Evolutionary conservation across 2,888 invertebrate genomes (phyloP).

Genomic region (Limnephilus lunatus): DNA sequence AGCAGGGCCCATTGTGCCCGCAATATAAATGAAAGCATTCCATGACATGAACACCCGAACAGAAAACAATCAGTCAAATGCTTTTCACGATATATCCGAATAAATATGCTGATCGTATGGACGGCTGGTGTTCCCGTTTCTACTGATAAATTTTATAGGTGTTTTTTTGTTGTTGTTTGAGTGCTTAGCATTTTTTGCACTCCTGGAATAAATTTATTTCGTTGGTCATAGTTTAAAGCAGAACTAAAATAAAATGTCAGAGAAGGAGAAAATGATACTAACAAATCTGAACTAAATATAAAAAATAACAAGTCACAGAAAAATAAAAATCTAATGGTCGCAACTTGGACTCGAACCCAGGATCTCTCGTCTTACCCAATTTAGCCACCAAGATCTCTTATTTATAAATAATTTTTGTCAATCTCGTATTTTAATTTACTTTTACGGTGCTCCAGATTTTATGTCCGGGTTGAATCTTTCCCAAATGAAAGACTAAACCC

Average conservation of each 20-base stretch:
- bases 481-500: too few relatives aligned
- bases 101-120: constrained; percentile 24
- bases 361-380: too few relatives aligned
- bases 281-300: too few relatives aligned
- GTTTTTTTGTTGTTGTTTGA: background rate
- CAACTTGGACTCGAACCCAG: too few relatives aligned
- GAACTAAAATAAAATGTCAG: background rate
- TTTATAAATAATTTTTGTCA: too few relatives aligned
- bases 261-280: too few relatives aligned
- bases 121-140: background rate
- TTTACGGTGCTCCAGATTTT: too few relatives aligned
- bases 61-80: constrained; percentile 64
- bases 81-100: constrained; percentile 61
- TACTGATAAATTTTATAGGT: background rate
- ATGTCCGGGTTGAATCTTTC: too few relatives aligned
- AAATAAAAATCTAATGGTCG: too few relatives aligned
- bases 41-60: constrained; percentile 41
- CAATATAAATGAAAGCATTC: constrained; percentile 14
- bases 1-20: constrained; percentile 46
- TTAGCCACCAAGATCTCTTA: too few relatives aligned
- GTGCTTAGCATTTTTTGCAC: background rate
- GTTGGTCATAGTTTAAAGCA: background rate
- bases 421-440: too few relatives aligned
- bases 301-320: too few relatives aligned
- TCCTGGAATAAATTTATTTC: background rate